phyloP scores from a whole-genome alignment of 2,888 invertebrate species.

The Antheraea assamensis region DNA sequence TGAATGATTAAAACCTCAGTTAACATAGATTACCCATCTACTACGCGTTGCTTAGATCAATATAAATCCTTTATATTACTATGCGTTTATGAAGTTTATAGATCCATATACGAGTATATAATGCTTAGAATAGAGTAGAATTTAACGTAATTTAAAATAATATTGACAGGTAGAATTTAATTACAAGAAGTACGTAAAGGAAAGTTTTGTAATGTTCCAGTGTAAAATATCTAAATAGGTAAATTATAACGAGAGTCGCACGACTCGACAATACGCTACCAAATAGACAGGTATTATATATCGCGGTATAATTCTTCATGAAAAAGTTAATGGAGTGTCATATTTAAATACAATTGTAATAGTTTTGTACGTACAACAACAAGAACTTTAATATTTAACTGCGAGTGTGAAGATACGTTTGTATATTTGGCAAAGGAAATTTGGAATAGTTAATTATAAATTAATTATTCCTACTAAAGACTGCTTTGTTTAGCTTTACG shows the following conservation, averaged over 20 bases:
- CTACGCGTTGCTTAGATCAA: too few species aligned
- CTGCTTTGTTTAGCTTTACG: background rate
- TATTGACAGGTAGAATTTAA: too few species aligned
- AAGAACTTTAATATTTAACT: background rate
- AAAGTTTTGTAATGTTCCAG: background rate
- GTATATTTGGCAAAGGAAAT: too few species aligned
- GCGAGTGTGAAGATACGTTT: background rate
- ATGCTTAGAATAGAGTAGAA: background rate
- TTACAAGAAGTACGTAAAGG: background rate
- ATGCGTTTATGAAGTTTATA: too few species aligned
- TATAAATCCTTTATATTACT: too few species aligned
- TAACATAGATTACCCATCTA: too few species aligned
- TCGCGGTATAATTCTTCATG: constrained; percentile 17
- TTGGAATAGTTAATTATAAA: background rate
- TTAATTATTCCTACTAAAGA: background rate
- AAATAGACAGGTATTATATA: constrained; percentile 11
- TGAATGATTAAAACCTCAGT: background rate
- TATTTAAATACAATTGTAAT: constrained; percentile 18
- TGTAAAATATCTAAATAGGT: background rate
- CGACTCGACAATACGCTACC: background rate
- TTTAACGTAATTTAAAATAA: background rate
- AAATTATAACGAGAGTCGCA: background rate
- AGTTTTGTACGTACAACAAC: constrained; percentile 21
- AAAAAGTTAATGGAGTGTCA: constrained; percentile 19
- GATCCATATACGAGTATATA: background rate